Conservation (phyloP, 2,797 vertebrate genomes). For the Anguilla obscura region DNA sequence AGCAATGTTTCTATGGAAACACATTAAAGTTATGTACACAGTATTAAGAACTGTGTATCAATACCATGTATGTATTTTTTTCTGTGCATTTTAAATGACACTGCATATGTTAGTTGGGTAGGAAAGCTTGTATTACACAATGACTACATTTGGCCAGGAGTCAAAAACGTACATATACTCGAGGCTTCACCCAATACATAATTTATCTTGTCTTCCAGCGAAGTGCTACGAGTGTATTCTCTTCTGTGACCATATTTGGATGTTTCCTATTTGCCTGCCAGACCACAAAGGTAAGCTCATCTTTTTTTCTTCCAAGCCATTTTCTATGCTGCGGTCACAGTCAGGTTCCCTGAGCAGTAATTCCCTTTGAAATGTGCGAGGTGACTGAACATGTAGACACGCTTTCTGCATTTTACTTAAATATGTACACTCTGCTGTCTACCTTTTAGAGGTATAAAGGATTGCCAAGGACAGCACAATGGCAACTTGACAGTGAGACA, state of each 20-base stretch:
- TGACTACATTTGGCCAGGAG: neutral
- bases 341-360: neutral
- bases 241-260: conserved; percentile 11
- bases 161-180: neutral
- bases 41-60: neutral
- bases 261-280: neutral
- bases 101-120: neutral
- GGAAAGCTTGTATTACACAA: neutral
- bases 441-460: neutral
- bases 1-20: neutral
- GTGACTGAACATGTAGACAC: neutral
- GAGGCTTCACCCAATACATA: neutral
- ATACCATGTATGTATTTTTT: neutral
- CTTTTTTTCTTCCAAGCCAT: neutral
- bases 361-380: neutral
- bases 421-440: neutral
- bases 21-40: neutral
- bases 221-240: neutral
- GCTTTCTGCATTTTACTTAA: neutral
- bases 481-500: neutral
- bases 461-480: neutral
- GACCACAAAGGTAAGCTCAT: neutral
- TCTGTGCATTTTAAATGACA: neutral
- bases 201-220: neutral
- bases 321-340: neutral